Conservation (phyloP, 2,113 vertebrate species). For the Lates calcarifer region DNA sequence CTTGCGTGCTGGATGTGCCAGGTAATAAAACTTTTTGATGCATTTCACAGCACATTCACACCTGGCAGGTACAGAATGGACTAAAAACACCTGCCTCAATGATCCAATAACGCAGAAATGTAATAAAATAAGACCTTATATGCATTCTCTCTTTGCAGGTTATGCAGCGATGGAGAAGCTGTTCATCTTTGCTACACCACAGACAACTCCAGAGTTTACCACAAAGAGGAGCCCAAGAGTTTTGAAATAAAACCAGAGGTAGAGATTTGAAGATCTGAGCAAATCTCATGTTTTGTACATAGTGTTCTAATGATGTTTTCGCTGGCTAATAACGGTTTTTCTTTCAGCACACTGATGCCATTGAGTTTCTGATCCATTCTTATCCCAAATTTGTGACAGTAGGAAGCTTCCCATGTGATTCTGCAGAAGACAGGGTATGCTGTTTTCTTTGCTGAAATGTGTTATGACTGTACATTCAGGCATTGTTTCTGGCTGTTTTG, state of each 20-base stretch:
- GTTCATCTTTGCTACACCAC: constrained; percentile 90
- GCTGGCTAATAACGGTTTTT: not conserved
- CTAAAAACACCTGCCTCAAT: not conserved
- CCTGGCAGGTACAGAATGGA: not conserved
- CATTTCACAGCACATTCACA: not conserved
- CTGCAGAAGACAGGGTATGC: constrained; percentile 86
- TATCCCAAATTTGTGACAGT: constrained; percentile 91
- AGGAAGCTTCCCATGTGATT: constrained; percentile 88
- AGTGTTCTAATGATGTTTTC: not conserved
- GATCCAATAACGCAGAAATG: not conserved
- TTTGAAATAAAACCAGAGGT: constrained; percentile 91
- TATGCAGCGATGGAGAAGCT: constrained; percentile 91
- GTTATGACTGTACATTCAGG: not conserved
- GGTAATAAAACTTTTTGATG: constrained; percentile 66
- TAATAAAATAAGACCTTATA: not conserved
- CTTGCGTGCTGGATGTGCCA: constrained; percentile 87
- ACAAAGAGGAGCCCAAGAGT: constrained; percentile 92
- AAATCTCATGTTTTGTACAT: not conserved
- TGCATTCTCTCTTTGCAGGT: constrained; percentile 59
- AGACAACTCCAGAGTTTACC: constrained; percentile 96
- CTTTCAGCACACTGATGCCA: constrained; percentile 87
- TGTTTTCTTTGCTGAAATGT: not conserved
- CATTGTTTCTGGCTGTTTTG: not conserved
- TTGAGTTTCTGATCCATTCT: constrained; percentile 92
- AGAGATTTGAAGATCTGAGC: not conserved